Conservation (phyloP, 2,797 vertebrate species). For the Podarcis lilfordi region DNA sequence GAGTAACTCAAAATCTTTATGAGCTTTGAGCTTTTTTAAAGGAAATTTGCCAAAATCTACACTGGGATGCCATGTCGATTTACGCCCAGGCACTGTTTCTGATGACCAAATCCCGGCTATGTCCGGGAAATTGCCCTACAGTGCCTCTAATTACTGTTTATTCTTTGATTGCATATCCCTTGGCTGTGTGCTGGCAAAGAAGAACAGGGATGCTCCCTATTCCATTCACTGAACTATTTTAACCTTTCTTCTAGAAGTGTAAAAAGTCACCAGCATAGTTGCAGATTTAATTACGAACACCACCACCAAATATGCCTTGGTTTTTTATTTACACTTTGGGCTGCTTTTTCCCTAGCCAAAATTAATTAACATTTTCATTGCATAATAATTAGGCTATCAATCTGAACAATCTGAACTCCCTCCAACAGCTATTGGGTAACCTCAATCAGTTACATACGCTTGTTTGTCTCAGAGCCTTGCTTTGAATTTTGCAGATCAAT, state of each 20-base stretch:
- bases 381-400: background rate
- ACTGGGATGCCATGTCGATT: too few relatives aligned
- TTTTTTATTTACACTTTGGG: background rate
- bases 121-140: too few relatives aligned
- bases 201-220: background rate
- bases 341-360: background rate
- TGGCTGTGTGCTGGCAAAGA: background rate
- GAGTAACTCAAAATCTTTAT: too few relatives aligned
- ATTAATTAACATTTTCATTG: accelerated
- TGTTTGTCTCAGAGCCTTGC: background rate
- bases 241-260: slow-evolving; percentile 5
- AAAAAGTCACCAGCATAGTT: too few relatives aligned
- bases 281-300: too few relatives aligned
- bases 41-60: too few relatives aligned
- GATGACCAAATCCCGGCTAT: too few relatives aligned
- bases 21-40: too few relatives aligned
- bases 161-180: background rate
- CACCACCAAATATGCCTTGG: background rate
- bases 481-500: slow-evolving; percentile 30
- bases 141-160: background rate
- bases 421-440: background rate
- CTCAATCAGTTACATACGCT: slow-evolving; percentile 27
- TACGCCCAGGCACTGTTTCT: too few relatives aligned
- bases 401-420: slow-evolving; percentile 1
- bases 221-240: background rate